A percentile compares a stretch with the other conserved stretches of the same genome.
phyloP scores from a whole-genome alignment of 2,888 invertebrate species.

The Pecten maximus region DNA sequence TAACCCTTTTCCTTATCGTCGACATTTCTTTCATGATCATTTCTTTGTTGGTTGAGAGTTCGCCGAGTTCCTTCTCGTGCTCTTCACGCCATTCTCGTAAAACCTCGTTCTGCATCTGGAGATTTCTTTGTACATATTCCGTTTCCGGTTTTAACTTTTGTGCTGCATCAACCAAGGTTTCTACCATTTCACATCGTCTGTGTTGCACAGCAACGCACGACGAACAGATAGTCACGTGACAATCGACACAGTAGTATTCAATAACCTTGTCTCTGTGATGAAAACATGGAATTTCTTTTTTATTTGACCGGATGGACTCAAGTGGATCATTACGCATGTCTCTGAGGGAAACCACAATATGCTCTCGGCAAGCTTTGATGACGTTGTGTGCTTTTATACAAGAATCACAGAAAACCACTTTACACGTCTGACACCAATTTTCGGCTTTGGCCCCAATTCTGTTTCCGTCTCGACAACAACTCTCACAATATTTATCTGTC shows the following conservation, averaged over 20 bases:
- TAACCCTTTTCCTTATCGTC: constrained; percentile 60
- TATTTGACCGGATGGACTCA: constrained; percentile 61
- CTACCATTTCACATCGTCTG: constrained; percentile 69
- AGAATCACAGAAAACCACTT: constrained; percentile 65
- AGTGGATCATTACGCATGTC: constrained; percentile 65
- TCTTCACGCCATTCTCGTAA: constrained; percentile 65
- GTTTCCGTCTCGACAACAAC: constrained; percentile 58
- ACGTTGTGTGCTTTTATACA: constrained; percentile 69
- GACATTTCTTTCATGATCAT: constrained; percentile 63
- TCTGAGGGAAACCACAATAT: constrained; percentile 61
- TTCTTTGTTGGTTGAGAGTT: constrained; percentile 61
- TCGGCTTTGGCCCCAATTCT: constrained; percentile 59
- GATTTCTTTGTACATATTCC: constrained; percentile 61
- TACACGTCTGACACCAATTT: constrained; percentile 68
- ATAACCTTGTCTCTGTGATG: constrained; percentile 66
- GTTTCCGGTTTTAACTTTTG: constrained; percentile 66
- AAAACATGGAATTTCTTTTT: constrained; percentile 65
- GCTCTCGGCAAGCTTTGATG: constrained; percentile 68
- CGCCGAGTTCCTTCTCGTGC: constrained; percentile 62
- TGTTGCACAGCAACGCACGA: constrained; percentile 70
- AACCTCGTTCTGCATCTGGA: constrained; percentile 60
- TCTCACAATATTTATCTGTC: constrained; percentile 63
- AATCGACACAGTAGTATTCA: constrained; percentile 70
- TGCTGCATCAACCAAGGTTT: constrained; percentile 65
- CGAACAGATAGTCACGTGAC: constrained; percentile 65